Conservation (phyloP, 2,888 invertebrate species). For the Tachystola acroxantha region DNA sequence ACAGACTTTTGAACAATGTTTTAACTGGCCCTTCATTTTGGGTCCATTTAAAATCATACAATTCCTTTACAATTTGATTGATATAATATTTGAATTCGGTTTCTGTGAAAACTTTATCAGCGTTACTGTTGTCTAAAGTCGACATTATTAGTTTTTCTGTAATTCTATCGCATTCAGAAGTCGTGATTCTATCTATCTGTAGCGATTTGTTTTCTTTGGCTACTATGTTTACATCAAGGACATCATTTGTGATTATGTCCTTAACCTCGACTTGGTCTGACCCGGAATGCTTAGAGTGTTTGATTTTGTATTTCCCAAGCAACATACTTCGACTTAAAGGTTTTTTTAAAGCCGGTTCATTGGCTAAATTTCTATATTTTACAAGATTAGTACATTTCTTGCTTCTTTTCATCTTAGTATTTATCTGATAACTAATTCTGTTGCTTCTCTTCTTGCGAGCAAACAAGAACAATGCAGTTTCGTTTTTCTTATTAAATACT, state of each 20-base stretch:
- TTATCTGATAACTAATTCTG: background rate
- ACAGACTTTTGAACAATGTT: constrained; percentile 45
- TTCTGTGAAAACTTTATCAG: constrained; percentile 6
- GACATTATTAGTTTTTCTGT: constrained; percentile 46
- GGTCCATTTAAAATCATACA: constrained; percentile 38
- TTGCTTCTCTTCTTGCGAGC: constrained; percentile 23
- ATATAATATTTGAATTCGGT: constrained; percentile 33
- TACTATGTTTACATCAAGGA: too few species aligned
- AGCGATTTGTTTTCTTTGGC: constrained; percentile 25
- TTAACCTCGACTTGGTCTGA: constrained; percentile 9
- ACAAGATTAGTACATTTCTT: constrained; percentile 59
- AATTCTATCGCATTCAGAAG: constrained; percentile 40
- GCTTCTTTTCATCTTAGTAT: constrained; percentile 38
- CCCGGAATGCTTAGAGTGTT: constrained; percentile 14
- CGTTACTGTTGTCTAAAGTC: constrained; percentile 33
- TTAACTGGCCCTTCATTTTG: constrained; percentile 44
- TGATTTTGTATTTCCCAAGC: constrained; percentile 33
- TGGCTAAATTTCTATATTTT: constrained; percentile 46
- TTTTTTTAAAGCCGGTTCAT: constrained; percentile 45
- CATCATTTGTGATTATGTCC: too few species aligned
- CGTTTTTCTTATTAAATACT: constrained; percentile 15
- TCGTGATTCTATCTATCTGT: constrained; percentile 31
- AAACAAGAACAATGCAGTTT: constrained; percentile 39
- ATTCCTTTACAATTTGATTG: constrained; percentile 44
- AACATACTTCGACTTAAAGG: constrained; percentile 47